Percentiles rank a stretch among this genome's conserved stretches.
Evolutionary conservation across 2,113 vertebrate genomes (phyloP).

Genomic region (Mastomys natalensis): DNA sequence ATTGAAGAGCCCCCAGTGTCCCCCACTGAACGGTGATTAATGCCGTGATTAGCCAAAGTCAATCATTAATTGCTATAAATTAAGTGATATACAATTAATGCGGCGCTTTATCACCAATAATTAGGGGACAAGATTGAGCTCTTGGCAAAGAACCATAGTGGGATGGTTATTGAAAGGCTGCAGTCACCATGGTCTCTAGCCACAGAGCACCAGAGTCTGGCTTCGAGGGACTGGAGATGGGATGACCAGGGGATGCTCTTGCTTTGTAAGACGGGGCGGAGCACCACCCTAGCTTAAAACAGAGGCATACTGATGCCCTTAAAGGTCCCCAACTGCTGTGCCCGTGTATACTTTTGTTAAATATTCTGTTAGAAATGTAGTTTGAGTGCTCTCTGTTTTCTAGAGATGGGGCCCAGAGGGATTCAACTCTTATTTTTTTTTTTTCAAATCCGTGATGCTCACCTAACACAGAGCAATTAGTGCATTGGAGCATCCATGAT

Average conservation of each 20-base stretch:
- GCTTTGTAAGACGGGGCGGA: not conserved
- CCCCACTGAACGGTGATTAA: conserved; percentile 70
- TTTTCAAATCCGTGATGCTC: conserved; percentile 82
- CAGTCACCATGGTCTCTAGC: conserved; percentile 39
- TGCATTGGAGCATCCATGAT: conserved; percentile 86
- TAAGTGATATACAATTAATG: conserved; percentile 75
- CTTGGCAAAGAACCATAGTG: conserved; percentile 70
- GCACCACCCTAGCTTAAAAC: not conserved
- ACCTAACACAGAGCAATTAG: conserved; percentile 89
- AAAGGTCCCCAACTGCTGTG: not conserved
- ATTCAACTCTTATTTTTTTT: conserved; percentile 75
- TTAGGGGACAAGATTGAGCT: conserved; percentile 71
- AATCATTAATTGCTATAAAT: conserved; percentile 81
- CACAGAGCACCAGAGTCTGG: conserved; percentile 1
- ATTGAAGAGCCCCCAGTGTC: conserved; percentile 65
- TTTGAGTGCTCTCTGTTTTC: conserved; percentile 87
- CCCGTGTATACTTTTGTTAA: conserved; percentile 54
- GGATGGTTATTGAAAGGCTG: conserved; percentile 65
- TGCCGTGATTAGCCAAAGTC: conserved; percentile 66
- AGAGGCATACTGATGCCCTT: conserved; percentile 55
- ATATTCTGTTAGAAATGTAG: conserved; percentile 75
- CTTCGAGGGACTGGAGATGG: conserved; percentile 6
- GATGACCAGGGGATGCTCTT: not conserved
- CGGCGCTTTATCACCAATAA: conserved; percentile 77
- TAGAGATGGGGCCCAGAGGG: conserved; percentile 86